Evolutionary conservation across 2,888 invertebrate genomes (phyloP).

Genomic region (Tuberolachnus salignus): DNA sequence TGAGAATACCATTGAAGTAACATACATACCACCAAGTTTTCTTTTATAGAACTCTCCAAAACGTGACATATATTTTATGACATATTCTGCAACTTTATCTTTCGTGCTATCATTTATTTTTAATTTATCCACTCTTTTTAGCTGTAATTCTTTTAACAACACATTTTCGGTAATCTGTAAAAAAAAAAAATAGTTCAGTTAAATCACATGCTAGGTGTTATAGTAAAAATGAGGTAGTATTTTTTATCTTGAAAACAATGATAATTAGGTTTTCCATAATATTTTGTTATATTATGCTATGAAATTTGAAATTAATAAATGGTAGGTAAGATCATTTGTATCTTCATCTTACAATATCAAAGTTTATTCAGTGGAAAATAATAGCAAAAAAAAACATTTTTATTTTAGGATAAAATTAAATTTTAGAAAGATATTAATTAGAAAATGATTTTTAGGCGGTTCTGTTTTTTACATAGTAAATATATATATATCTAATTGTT

Average conservation of each 20-base stretch:
- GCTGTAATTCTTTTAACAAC: conserved; percentile 91
- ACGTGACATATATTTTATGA: conserved; percentile 94
- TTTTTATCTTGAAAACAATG: neutral
- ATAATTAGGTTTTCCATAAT: neutral
- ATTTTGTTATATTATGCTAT: no score
- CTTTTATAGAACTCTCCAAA: conserved; percentile 78
- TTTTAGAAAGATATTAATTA: no score
- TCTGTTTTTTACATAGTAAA: no score
- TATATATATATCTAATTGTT: no score
- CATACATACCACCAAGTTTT: conserved; percentile 27
- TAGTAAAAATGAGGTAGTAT: no score
- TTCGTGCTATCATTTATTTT: conserved; percentile 90
- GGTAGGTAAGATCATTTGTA: no score
- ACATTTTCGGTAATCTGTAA: conserved; percentile 92
- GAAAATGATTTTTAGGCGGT: no score
- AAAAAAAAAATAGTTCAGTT: conserved; percentile 53
- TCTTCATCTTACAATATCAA: no score
- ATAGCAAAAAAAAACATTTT: no score
- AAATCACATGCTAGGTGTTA: neutral
- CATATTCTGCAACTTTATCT: conserved; percentile 76
- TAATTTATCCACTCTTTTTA: conserved; percentile 82
- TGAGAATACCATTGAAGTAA: neutral
- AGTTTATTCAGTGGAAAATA: no score
- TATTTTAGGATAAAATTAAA: no score
- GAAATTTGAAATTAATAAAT: no score